A percentile compares a stretch with the other conserved stretches of the same genome.
Evolutionary conservation across 2,113 vertebrate genomes (phyloP).

Genomic region (Cnemophilus loriae): DNA sequence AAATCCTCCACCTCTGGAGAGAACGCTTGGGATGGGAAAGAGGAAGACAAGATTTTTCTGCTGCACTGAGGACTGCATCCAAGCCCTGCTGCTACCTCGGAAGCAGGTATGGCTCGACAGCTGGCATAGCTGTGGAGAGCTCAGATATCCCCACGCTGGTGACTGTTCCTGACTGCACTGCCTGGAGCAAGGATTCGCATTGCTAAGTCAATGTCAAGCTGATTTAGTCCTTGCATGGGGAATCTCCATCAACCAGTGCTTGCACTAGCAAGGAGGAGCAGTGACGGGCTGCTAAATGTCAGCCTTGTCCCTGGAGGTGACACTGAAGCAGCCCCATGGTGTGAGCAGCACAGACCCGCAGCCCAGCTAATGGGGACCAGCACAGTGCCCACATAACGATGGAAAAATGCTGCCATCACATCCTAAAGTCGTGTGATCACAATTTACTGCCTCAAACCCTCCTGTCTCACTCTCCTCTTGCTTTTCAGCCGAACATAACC

Average conservation of each 20-base stretch:
- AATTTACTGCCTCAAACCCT: background rate
- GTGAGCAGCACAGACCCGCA: background rate
- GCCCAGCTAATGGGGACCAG: background rate
- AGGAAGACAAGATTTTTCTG: background rate
- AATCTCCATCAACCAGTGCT: background rate
- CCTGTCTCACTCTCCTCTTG: background rate
- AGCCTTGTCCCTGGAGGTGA: background rate
- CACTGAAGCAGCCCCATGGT: background rate
- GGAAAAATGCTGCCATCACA: background rate
- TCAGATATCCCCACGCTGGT: background rate
- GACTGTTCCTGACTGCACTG: background rate
- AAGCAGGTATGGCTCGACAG: constrained; percentile 1
- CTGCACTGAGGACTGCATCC: background rate
- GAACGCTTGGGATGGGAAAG: background rate
- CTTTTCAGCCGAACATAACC: background rate
- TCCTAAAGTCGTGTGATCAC: fast-evolving
- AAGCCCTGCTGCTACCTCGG: background rate
- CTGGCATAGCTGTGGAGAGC: background rate
- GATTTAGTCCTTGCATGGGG: background rate
- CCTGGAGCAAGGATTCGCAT: constrained; percentile 18
- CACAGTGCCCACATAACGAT: fast-evolving
- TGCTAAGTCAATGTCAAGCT: constrained; percentile 7
- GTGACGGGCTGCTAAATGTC: background rate
- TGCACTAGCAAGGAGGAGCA: background rate
- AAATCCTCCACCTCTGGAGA: background rate